phyloP scores from a whole-genome alignment of 2,113 vertebrate species.

The Bos indicus region DNA sequence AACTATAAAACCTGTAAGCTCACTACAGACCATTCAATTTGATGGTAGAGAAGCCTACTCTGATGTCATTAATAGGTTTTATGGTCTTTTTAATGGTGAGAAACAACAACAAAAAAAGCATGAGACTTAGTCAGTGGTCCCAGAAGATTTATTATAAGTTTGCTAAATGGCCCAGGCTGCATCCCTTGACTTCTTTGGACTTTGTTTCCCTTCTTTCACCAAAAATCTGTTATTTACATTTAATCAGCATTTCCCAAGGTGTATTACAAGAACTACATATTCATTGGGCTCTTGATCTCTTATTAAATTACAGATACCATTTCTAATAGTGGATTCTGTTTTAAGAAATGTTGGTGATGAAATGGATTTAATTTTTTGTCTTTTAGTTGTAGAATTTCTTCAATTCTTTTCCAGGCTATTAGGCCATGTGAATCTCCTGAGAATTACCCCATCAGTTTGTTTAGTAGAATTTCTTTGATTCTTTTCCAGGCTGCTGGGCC shows the following conservation, averaged over 20 bases:
- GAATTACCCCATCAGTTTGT: neutral
- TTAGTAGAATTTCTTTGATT: neutral
- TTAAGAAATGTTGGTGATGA: neutral
- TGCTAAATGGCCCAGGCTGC: neutral
- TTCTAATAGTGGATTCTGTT: neutral
- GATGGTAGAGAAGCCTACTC: neutral
- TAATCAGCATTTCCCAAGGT: neutral
- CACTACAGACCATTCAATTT: neutral
- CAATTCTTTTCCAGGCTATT: neutral
- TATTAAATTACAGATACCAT: neutral
- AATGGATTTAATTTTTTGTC: neutral
- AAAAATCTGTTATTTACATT: neutral
- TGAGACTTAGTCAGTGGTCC: neutral
- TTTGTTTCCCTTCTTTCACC: neutral
- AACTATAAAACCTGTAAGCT: neutral
- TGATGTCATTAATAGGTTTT: neutral
- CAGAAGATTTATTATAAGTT: neutral
- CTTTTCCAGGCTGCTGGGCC: neutral
- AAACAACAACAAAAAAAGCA: neutral
- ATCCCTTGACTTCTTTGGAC: neutral
- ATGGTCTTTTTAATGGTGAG: neutral
- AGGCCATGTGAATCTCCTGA: neutral
- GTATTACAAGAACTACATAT: neutral
- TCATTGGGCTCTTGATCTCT: neutral
- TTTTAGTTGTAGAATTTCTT: neutral